Evolutionary conservation across 2,888 invertebrate genomes (phyloP).

Genomic region (Ceriagrion tenellum): DNA sequence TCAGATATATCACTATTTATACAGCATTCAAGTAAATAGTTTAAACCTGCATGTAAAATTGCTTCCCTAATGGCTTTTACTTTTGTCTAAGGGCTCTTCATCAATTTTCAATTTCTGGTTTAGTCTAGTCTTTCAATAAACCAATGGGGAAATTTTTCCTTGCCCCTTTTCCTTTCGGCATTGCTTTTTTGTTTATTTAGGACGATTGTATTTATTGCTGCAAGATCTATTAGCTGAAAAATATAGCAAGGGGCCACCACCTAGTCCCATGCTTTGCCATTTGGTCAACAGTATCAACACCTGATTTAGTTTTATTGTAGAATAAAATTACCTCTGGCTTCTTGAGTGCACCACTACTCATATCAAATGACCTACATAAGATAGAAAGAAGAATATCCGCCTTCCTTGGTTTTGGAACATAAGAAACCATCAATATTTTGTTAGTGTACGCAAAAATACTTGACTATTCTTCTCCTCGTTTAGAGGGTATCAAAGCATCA

Average conservation of each 20-base stretch:
- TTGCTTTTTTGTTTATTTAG: too few relatives aligned
- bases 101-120: too few relatives aligned
- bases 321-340: neutral
- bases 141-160: neutral
- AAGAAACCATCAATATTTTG: neutral
- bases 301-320: neutral
- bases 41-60: too few relatives aligned
- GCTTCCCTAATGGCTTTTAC: too few relatives aligned
- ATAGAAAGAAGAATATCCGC: neutral
- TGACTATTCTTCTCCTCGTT: neutral
- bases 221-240: neutral
- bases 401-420: conserved; percentile 24
- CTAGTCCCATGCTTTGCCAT: neutral
- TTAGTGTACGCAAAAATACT: neutral
- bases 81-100: too few relatives aligned
- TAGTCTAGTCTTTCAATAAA: too few relatives aligned
- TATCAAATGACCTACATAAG: neutral
- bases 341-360: neutral
- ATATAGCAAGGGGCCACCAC: neutral
- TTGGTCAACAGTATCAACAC: neutral
- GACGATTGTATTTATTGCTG: neutral
- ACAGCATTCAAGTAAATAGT: too few relatives aligned
- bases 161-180: neutral
- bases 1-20: too few relatives aligned
- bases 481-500: neutral